A percentile compares a stretch with the other conserved stretches of the same genome.
Conservation (phyloP, 2,888 invertebrate genomes). For the Cepaea hortensis region DNA sequence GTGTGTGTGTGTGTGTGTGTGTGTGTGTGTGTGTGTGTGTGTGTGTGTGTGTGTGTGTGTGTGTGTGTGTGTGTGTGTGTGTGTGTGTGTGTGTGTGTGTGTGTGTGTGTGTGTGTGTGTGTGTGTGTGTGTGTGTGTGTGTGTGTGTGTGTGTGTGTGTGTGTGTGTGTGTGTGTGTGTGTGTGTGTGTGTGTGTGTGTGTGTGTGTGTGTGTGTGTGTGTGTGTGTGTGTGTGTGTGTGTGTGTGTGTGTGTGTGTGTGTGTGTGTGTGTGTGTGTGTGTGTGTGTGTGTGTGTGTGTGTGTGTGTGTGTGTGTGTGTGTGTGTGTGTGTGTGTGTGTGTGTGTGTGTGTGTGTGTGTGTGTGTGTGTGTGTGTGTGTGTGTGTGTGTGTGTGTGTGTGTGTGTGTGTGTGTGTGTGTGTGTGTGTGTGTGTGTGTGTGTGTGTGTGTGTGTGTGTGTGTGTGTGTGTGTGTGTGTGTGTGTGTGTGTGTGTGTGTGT, state of each 20-base stretch:
- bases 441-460: no score
- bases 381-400: no score
- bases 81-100: slow-evolving; percentile 9
- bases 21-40: slow-evolving; percentile 30
- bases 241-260: slow-evolving; percentile 1
- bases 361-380: no score
- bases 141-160: slow-evolving; percentile 7
- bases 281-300: no score
- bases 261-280: neutral
- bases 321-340: no score
- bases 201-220: slow-evolving; percentile 8
- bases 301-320: no score
- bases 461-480: no score
- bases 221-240: slow-evolving; percentile 1
- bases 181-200: slow-evolving; percentile 2
- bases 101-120: neutral
- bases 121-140: slow-evolving; percentile 9
- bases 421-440: no score
- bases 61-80: slow-evolving; percentile 11
- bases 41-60: slow-evolving; percentile 4
- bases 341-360: no score
- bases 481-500: no score
- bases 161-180: slow-evolving; percentile 2
- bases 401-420: no score
- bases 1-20: slow-evolving; percentile 52